phyloP scores from a whole-genome alignment of 2,888 invertebrate genomes.

The Caenorhabditis plicata region DNA sequence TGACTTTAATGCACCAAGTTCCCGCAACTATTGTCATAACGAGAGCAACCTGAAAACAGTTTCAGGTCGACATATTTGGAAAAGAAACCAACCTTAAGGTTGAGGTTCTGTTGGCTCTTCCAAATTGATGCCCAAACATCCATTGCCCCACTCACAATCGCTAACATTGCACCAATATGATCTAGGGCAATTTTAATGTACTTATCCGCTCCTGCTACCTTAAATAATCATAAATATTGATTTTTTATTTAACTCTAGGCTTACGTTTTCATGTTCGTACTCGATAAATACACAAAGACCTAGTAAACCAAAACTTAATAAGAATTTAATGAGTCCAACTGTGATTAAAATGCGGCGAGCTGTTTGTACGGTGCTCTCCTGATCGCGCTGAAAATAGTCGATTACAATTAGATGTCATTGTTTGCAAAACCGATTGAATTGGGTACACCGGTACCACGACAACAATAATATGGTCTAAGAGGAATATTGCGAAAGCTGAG shows the following conservation, averaged over 20 bases:
- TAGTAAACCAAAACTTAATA: conserved; percentile 52
- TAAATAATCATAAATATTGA: neutral
- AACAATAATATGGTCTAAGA: conserved; percentile 57
- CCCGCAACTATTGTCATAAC: conserved; percentile 62
- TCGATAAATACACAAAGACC: conserved; percentile 63
- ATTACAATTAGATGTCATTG: neutral
- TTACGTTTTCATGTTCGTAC: conserved; percentile 58
- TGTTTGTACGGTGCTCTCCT: conserved; percentile 48
- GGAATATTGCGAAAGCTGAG: conserved; percentile 49
- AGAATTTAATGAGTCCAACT: conserved; percentile 56
- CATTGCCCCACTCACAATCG: conserved; percentile 51
- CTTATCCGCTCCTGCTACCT: conserved; percentile 52
- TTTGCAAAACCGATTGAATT: conserved; percentile 39
- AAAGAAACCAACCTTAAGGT: conserved; percentile 51
- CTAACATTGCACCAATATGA: conserved; percentile 59
- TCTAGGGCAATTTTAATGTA: conserved; percentile 64
- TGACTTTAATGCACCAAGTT: conserved; percentile 61
- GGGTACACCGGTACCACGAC: conserved; percentile 52
- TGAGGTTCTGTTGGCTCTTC: conserved; percentile 52
- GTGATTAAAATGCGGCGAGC: conserved; percentile 42
- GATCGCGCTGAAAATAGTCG: conserved; percentile 51
- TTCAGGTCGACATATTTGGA: neutral
- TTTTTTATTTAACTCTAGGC: neutral
- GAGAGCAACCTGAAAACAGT: conserved; percentile 50
- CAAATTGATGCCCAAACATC: conserved; percentile 57